Evolutionary conservation across 2,888 invertebrate genomes (phyloP), one percentile per base, ranked within the genome.

Genomic region (Ormyrus labotus): DNA sequence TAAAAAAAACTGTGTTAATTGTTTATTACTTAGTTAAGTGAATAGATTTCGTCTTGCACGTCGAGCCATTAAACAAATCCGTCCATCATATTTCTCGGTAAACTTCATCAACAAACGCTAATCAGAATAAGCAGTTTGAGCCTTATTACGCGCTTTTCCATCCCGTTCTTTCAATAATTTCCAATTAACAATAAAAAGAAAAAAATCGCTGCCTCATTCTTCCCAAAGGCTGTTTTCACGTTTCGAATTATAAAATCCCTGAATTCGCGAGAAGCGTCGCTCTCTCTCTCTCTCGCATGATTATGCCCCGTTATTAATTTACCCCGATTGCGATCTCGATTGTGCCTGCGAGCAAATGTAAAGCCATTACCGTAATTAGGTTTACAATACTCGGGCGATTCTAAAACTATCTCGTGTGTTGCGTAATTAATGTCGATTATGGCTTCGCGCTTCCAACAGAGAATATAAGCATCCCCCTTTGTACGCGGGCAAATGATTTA

Each of bases 291-390:
- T 67, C 58, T 68, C 71, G 64, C 63, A 72, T 73, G 19, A 58
- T 72, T 60, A 76, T 74, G 50, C 51, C 48, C 71, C 61, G 63
- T 69, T 77, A 75, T 78, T 78, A 81, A 72, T 81, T 81, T 74
- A 60, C 58, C n/a, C 19, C 55, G 75, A 76, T 68, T 76, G 57
- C 4, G 45, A 78, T 81, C 75, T 19, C 57, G 13, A 67, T 73
- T 63, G 72, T 53, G 34, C 34, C 34, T 34, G 55, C 60, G 57
- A 65, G 55, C 60, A 60, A 64, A 63, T 58, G 71, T 55, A 50
- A 65, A 61, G 34, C 53, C 55, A 73, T 77, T 77, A 77, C 4
- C 70, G 65, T 74, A 80, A 80, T 80, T 70, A 75, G 70, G 3
- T 74, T 55, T 47, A 74, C 70, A 63, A 74, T 61, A 71, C 48